Conservation (phyloP, 2,888 invertebrate genomes). For the Onchidella celtica region DNA sequence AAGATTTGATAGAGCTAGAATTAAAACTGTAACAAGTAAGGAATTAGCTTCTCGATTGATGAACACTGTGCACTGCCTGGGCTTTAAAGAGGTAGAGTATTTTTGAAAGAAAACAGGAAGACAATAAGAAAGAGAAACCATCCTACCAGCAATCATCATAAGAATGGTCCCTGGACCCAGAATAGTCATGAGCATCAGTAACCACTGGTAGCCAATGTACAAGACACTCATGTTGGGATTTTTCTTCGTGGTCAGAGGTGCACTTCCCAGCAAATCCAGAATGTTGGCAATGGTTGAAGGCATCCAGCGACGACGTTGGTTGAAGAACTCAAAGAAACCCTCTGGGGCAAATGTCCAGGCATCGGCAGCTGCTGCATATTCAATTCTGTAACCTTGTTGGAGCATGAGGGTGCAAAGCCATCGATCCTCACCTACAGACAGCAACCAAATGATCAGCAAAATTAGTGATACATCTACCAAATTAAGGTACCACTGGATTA, state of each 20-base stretch:
- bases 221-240: conserved; percentile 89
- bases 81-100: too few relatives aligned
- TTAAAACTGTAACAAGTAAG: too few relatives aligned
- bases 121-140: background rate
- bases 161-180: conserved; percentile 76
- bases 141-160: conserved; percentile 75
- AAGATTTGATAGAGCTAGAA: too few relatives aligned
- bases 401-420: conserved; percentile 75
- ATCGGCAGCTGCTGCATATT: conserved; percentile 74
- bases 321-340: conserved; percentile 73
- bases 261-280: conserved; percentile 66
- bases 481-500: background rate
- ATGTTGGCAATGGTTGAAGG: conserved; percentile 75
- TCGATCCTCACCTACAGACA: conserved; percentile 71
- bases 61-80: too few relatives aligned
- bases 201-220: conserved; percentile 80
- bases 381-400: conserved; percentile 74
- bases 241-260: conserved; percentile 27
- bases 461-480: background rate
- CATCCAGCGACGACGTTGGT: conserved; percentile 74
- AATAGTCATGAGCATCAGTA: conserved; percentile 66
- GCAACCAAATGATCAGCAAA: background rate
- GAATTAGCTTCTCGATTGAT: too few relatives aligned
- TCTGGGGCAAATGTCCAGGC: conserved; percentile 74
- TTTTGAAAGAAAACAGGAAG: background rate